Percentiles rank a stretch among this genome's conserved stretches.
These are phyloP conservation scores for Neodontobutis hainanensis DNA, from an alignment of 2,113 vertebrate species.

Conservation along the genomic window DNA sequence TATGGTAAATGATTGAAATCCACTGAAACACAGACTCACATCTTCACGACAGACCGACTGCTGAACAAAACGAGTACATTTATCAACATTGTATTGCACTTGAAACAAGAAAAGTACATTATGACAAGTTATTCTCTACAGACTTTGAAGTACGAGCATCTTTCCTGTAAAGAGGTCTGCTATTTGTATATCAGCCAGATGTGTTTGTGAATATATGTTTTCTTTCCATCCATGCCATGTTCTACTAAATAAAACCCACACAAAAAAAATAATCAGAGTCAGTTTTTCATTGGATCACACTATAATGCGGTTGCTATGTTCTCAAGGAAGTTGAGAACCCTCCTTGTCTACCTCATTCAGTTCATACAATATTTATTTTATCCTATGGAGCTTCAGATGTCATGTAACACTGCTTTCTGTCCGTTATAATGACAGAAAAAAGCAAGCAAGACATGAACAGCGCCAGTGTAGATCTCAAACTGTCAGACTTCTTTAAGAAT, in stretches of 20 bases:
- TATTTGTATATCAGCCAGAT: slow-evolving; percentile 55
- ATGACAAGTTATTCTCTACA: slow-evolving; percentile 39
- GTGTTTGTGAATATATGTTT: slow-evolving; percentile 67
- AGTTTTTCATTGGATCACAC: too few relatives aligned
- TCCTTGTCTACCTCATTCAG: too few relatives aligned
- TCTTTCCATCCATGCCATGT: slow-evolving; percentile 70
- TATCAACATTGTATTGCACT: slow-evolving; percentile 65
- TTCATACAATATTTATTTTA: too few relatives aligned
- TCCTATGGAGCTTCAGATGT: too few relatives aligned
- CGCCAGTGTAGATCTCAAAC: too few relatives aligned
- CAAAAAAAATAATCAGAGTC: slow-evolving; percentile 30
- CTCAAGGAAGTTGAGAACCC: too few relatives aligned
- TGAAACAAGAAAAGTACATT: slow-evolving; percentile 61
- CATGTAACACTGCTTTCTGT: too few relatives aligned
- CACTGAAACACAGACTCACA: slow-evolving; percentile 16
- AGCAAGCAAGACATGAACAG: too few relatives aligned
- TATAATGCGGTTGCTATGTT: too few relatives aligned
- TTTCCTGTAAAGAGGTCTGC: slow-evolving; percentile 24
- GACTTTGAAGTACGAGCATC: slow-evolving; percentile 41
- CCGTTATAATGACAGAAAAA: too few relatives aligned
- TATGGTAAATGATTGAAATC: neutral
- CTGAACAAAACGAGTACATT: slow-evolving; percentile 31
- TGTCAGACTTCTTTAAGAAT: too few relatives aligned
- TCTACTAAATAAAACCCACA: slow-evolving; percentile 71
- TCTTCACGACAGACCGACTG: slow-evolving; percentile 30